Evolutionary conservation across 30 jellyfish, hydroid and myxozoan genomes (phyloP).

Genomic region (Hydractinia symbiolongicarpus): DNA sequence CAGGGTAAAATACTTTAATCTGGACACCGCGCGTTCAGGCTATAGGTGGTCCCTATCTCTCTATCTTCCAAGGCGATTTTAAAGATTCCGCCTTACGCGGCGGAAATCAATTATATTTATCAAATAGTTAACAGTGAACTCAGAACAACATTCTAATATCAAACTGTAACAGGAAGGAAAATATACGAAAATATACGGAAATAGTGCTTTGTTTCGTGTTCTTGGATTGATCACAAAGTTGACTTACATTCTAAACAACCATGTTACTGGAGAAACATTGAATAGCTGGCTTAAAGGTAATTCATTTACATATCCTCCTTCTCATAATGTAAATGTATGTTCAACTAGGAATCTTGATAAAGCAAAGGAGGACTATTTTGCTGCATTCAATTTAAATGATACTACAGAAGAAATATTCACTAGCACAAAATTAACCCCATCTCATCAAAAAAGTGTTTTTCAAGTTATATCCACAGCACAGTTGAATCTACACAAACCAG

Average conservation of each 20-base stretch:
- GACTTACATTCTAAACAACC: background rate
- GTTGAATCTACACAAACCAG: background rate
- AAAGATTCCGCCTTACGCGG: no score
- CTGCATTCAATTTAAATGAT: constrained; percentile 7
- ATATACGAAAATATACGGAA: constrained; percentile 6
- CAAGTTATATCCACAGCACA: constrained; percentile 5
- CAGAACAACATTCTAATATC: no score
- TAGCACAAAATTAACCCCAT: background rate
- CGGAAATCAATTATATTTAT: no score
- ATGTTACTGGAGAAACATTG: constrained; percentile 19
- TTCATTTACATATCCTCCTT: background rate
- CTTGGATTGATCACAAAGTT: constrained; percentile 19
- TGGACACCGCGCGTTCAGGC: no score
- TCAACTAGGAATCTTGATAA: background rate
- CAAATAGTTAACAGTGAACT: no score
- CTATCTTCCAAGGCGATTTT: no score
- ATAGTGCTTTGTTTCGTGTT: constrained; percentile 6
- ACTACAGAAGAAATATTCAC: background rate
- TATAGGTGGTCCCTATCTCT: no score
- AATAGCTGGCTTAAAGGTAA: background rate
- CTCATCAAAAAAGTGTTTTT: background rate
- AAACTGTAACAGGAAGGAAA: no score
- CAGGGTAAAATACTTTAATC: no score
- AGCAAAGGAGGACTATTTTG: background rate
- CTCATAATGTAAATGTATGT: background rate